A percentile compares a stretch with the other conserved stretches of the same genome.
Conservation (phyloP, 2,113 vertebrate genomes). For the Pagrus major region DNA sequence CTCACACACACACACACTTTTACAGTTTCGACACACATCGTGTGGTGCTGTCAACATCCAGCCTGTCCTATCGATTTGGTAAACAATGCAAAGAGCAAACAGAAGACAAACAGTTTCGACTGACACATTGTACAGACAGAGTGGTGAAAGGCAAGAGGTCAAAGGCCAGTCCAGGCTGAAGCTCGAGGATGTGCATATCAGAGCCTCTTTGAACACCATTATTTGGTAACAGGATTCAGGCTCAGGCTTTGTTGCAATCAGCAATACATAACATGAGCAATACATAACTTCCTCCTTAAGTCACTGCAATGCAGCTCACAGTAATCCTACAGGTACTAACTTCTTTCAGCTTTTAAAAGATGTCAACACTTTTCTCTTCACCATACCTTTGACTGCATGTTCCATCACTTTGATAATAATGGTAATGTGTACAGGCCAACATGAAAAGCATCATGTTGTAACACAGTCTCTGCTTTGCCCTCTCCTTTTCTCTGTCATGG, state of each 20-base stretch:
- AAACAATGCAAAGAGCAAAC: slow-evolving; percentile 29
- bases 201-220: neutral
- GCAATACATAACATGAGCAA: too few relatives aligned
- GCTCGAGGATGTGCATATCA: neutral
- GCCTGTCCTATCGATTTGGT: slow-evolving; percentile 8
- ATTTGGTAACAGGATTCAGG: neutral
- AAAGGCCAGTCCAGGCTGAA: slow-evolving; percentile 26
- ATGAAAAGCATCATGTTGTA: neutral
- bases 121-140: neutral
- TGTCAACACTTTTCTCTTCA: slow-evolving; percentile 2
- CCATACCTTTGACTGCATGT: neutral
- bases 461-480: neutral
- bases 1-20: neutral
- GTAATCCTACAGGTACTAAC: neutral
- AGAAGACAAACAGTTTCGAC: slow-evolving; percentile 16
- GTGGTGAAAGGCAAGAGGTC: slow-evolving; percentile 16
- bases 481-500: neutral
- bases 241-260: neutral
- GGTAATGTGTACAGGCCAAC: neutral
- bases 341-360: neutral
- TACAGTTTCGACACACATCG: neutral
- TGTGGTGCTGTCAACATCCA: neutral
- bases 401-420: neutral
- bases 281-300: slow-evolving; percentile 16
- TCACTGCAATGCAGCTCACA: neutral